Evolutionary conservation across 2,888 invertebrate genomes (phyloP), one percentile per base, ranked within the genome.

Genomic region (Athripsodes cinereus): DNA sequence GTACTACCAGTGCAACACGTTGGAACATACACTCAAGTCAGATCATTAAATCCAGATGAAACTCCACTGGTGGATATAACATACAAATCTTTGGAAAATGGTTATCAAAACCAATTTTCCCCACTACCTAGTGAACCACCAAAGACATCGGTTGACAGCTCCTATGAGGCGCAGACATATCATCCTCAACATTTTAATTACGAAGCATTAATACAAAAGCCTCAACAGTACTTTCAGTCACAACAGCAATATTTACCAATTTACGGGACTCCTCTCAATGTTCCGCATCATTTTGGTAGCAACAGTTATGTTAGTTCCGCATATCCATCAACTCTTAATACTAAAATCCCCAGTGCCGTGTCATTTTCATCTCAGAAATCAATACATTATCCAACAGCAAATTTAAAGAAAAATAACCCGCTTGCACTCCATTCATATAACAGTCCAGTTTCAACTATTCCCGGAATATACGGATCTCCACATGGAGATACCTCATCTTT

Each of bases 51-150:
- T 2, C 46, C 35, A 18, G 61, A 55, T 20, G 55, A 57, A 22
- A 21, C 58, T 2, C 55, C 62, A 11, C 22, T 47, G 13, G 56
- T 57, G 6, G 61, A 61, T 22, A 22, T 63, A 31, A 63, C 61
- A 3, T 60, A 59, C 47, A 59, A 59, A 35, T 40, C 59, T 1
- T n/a, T 46, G 2, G 59, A 55, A 22, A 26, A 20, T 22, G 19
- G 49, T 11, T 16, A 18, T 22, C 49, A 55, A 19, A 55, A 34
- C 22, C 58, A 55, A 47, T 49, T 55, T 22, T 20, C 34, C 18
- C 22, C 52, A 6, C 5, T 54, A 3, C 11, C 34, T 21, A 49
- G 20, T 20, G 22, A 50, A 22, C 22, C n/a, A 22, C 50, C 16
- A 8, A 50, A 31, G 16, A 18, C 51, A 40, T 11, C 48, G 20